phyloP scores from a whole-genome alignment of 2,888 invertebrate species.

The Trachelus iudaicus region DNA sequence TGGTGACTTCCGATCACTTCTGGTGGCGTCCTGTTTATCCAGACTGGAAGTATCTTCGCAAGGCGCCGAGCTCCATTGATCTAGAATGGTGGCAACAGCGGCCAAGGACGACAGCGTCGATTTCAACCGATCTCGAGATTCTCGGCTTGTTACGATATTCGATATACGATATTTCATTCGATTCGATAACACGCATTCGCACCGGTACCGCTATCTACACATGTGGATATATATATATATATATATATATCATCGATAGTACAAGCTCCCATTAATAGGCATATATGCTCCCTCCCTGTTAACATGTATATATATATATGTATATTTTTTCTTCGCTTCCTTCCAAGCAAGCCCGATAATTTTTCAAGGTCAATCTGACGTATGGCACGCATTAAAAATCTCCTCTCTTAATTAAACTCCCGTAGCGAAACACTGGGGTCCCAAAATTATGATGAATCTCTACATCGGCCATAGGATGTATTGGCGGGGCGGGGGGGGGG shows the following conservation, averaged over 20 bases:
- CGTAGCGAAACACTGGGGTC: not conserved
- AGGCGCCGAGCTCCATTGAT: constrained; percentile 36
- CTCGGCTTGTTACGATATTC: not conserved
- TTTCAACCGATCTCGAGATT: not conserved
- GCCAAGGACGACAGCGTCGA: constrained; percentile 61
- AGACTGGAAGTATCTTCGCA: not conserved
- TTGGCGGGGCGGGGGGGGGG: too few relatives aligned
- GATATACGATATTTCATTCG: not conserved
- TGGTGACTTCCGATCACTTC: not conserved
- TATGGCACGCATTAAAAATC: not conserved
- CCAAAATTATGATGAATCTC: not conserved
- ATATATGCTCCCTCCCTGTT: not conserved
- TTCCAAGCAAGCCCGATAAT: not conserved
- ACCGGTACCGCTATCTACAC: not conserved
- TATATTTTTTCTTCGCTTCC: not conserved
- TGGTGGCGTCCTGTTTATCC: not conserved
- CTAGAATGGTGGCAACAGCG: constrained; percentile 67
- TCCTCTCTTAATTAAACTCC: not conserved
- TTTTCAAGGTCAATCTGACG: not conserved
- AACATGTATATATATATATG: not conserved
- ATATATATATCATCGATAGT: not conserved
- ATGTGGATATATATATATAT: too few relatives aligned
- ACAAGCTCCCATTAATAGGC: not conserved
- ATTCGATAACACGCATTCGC: not conserved
- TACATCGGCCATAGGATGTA: not conserved